Evolutionary conservation across 2,888 invertebrate species (phyloP), one percentile per base, ranked within the genome.

Genomic region (Plebejus argus): DNA sequence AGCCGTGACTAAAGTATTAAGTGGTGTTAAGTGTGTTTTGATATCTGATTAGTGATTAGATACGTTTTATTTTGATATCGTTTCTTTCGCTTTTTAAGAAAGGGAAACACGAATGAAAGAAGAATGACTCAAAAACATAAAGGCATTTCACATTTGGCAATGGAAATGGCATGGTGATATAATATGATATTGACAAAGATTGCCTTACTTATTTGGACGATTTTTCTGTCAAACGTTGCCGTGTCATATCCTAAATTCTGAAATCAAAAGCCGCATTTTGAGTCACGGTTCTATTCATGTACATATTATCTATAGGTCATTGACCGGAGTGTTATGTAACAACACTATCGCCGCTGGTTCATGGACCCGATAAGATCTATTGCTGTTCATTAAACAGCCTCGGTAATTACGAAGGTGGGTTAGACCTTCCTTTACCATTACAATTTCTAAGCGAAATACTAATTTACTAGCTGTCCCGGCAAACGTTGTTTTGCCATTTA

Each of bases 281-380:
- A 61, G 20, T 61, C 20, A 61, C 8, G 10, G 6, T 58, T 66
- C 61, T 66, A 66, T 66, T 20, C 23, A 66, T 66, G 49, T 70
- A 70, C 28, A 74, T 53, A 53, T 66, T 82, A 82, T 83, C 83
- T 87, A 87, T 87, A 87, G 88, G 89, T 89, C 90, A 86, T 86
- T 87, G 89, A 83, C 81, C 81, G 58, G 81, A 81, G 79, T 78
- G 80, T 85, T 85, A 84, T 83, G 83, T 85, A 87, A 85, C 83
- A 80, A 79, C 79, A 81, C 79, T 84, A 83, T 83, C 82, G 81
- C 76, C 80, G 76, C 83, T 56, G 77, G 76, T 76, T 80, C 80
- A 81, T 79, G 81, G 81, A 80, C 70, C 78, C 82, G 87, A 87
- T 87, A 88, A 86, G 86, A 84, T 83, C 83, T 82, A 86, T 85